Conservation (phyloP, 2,888 invertebrate species). For the Desoria tigrina region DNA sequence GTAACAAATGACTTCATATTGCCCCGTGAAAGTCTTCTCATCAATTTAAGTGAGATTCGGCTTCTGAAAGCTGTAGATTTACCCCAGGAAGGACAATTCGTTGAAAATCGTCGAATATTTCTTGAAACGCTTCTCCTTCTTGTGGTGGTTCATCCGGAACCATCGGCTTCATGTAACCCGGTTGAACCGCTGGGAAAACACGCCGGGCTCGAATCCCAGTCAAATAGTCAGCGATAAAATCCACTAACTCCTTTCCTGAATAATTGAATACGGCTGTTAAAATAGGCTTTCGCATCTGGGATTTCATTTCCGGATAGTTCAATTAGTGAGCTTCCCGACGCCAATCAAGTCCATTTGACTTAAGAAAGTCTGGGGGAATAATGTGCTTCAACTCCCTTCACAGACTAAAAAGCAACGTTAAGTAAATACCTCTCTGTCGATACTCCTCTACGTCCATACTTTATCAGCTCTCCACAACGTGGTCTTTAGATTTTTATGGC, state of each 20-base stretch:
- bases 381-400: not conserved
- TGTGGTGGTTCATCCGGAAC: constrained; percentile 84
- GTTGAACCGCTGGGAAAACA: constrained; percentile 61
- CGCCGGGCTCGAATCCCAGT: constrained; percentile 83
- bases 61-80: constrained; percentile 54
- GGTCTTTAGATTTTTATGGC: constrained; percentile 38
- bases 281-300: constrained; percentile 35
- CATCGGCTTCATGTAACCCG: constrained; percentile 77
- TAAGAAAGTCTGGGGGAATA: not conserved
- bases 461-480: constrained; percentile 39
- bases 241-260: constrained; percentile 94
- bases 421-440: constrained; percentile 55
- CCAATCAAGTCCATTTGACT: constrained; percentile 31
- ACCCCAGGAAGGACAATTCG: constrained; percentile 96
- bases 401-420: constrained; percentile 8
- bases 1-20: too few relatives aligned
- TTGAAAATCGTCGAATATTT: constrained; percentile 89
- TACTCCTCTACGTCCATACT: constrained; percentile 56
- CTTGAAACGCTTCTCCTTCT: constrained; percentile 85
- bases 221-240: constrained; percentile 96
- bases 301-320: constrained; percentile 37
- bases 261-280: constrained; percentile 33
- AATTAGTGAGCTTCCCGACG: constrained; percentile 38
- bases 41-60: too few relatives aligned
- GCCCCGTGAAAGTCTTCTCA: too few relatives aligned